Conservation (phyloP, 92 coral and sea anemone species). For the Heliopora coerulea region DNA sequence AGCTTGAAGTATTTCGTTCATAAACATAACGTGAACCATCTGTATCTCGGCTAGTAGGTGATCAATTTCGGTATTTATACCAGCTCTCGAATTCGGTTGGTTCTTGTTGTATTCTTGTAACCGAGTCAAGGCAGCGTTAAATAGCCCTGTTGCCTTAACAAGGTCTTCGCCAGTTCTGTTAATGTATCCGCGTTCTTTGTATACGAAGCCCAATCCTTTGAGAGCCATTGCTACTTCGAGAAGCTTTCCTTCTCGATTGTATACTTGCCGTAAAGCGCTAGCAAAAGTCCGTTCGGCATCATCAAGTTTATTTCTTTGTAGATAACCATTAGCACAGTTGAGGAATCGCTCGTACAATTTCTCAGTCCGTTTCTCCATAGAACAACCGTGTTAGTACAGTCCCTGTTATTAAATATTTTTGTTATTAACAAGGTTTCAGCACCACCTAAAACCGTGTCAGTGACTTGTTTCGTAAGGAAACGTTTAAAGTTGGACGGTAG, state of each 20-base stretch:
- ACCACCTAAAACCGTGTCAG: no score
- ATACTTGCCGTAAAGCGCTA: conserved; percentile 19
- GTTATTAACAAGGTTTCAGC: no score
- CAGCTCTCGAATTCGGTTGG: neutral
- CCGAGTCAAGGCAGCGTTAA: conserved; percentile 12
- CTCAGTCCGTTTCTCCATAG: neutral
- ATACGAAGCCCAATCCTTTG: conserved; percentile 20
- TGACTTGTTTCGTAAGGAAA: no score
- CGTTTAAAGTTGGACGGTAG: no score
- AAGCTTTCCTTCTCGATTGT: neutral
- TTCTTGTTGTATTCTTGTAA: conserved; percentile 7
- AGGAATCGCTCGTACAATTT: conserved; percentile 20
- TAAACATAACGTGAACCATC: conserved; percentile 9
- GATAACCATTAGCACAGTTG: conserved; percentile 10
- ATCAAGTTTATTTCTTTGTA: conserved; percentile 6
- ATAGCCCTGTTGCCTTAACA: conserved; percentile 24
- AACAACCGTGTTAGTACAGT: no score
- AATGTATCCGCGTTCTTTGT: conserved; percentile 30
- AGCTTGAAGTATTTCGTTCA: conserved; percentile 13
- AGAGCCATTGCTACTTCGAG: conserved; percentile 11
- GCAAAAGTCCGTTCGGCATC: conserved; percentile 32
- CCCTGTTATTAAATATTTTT: no score
- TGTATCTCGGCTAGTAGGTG: conserved; percentile 4
- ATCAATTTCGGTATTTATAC: conserved; percentile 1
- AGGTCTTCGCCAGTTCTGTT: conserved; percentile 27